phyloP scores from a whole-genome alignment of 2,888 invertebrate genomes.

The Pediacus dermestoides region DNA sequence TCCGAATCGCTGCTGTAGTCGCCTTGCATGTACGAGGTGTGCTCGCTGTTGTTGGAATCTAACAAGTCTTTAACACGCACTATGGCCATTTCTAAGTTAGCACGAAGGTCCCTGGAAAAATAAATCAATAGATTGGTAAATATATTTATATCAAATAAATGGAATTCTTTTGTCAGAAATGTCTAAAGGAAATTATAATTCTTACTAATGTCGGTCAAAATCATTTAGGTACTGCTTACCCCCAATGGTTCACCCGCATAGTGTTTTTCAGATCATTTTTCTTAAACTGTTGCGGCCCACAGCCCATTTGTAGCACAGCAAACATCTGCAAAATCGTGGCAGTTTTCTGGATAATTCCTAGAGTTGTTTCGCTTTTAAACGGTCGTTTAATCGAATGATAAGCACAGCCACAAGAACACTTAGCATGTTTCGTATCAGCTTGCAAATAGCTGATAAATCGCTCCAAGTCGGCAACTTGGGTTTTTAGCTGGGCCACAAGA shows the following conservation, averaged over 20 bases:
- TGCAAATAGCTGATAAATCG: conserved; percentile 94
- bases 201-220: conserved; percentile 9
- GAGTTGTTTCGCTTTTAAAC: conserved; percentile 55
- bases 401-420: conserved; percentile 52
- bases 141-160: no score
- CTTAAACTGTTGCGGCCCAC: conserved; percentile 68
- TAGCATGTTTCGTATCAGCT: conserved; percentile 60
- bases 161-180: no score
- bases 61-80: conserved; percentile 64
- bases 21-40: no score
- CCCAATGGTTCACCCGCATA: conserved; percentile 88
- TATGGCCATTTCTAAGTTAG: conserved; percentile 86
- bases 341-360: conserved; percentile 80
- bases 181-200: conserved; percentile 10
- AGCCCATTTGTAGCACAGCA: conserved; percentile 88
- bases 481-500: conserved; percentile 89
- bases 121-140: no score
- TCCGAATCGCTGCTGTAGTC: conserved; percentile 64
- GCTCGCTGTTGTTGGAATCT: conserved; percentile 49
- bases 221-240: conserved; percentile 50
- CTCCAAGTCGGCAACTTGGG: conserved; percentile 95
- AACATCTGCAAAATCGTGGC: conserved; percentile 90
- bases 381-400: conserved; percentile 47
- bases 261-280: conserved; percentile 82
- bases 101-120: conserved; percentile 73